phyloP scores from a whole-genome alignment of 2,113 vertebrate species.

The Prunella fulvescens region DNA sequence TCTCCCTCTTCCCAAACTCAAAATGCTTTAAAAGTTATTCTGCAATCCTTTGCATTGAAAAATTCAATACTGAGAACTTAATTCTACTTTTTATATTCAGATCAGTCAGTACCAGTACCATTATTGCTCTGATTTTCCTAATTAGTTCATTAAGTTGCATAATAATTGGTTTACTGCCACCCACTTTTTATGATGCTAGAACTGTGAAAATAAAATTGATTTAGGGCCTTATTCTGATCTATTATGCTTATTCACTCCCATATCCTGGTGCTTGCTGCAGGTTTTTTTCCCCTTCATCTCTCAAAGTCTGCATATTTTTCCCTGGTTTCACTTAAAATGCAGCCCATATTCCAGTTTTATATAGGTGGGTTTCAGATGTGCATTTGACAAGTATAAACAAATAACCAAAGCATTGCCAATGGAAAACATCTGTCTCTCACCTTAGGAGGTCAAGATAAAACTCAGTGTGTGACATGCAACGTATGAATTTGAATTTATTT shows the following conservation, averaged over 20 bases:
- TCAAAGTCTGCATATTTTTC: conserved; percentile 34
- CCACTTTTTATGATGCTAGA: conserved; percentile 78
- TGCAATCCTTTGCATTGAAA: conserved; percentile 46
- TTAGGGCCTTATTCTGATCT: conserved; percentile 74
- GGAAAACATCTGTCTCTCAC: conserved; percentile 70
- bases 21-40: conserved; percentile 31
- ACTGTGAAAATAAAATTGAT: conserved; percentile 80
- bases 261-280: conserved; percentile 68
- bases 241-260: conserved; percentile 71
- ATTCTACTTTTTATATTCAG: conserved; percentile 83
- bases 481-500: conserved; percentile 39
- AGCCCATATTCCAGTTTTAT: conserved; percentile 61
- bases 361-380: conserved; percentile 64
- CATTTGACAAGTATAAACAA: conserved; percentile 48
- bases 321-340: conserved; percentile 61
- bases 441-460: conserved; percentile 72
- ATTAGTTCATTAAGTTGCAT: conserved; percentile 85
- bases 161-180: conserved; percentile 81
- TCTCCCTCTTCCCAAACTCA: not conserved
- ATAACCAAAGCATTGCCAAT: conserved; percentile 52
- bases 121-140: conserved; percentile 81
- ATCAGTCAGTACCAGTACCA: conserved; percentile 76
- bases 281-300: conserved; percentile 23
- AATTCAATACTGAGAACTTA: conserved; percentile 67
- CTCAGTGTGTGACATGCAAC: conserved; percentile 30